Evolutionary conservation across 64 coral and sea anemone species (phyloP), one percentile per base, ranked within the genome.

Genomic region (Hydrozoanthus tunicans): DNA sequence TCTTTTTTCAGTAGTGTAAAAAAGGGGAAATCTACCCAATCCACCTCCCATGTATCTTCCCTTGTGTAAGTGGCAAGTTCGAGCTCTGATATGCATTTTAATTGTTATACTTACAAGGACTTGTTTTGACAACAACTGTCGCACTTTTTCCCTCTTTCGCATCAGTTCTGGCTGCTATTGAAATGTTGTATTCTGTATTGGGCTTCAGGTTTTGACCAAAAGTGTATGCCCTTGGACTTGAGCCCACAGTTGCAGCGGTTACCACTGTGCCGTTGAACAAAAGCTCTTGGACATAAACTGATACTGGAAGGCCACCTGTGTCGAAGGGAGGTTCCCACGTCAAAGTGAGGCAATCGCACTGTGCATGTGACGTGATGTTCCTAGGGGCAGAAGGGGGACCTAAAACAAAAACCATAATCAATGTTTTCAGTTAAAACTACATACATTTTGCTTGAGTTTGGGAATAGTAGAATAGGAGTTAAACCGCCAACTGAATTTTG

Each of bases 341-440:
- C 25, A 97, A 83, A 55, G 95, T 94, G 6, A 97, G 64, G n/a
- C 93, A 93, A 63, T 89, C 90, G 61, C 95, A 97, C 3, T 93
- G 71, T 58, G 85, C 56, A 64, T 26, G 57, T 17, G 85, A 81
- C 17, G 89, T 85, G 70, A 97, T 53, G 43, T 94, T 94, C 3
- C 26, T 77, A 2, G 95, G 95, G 13, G 89, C 59, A 64, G n/a
- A 59, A 52, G 95, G 95, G 17, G 72, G 72, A 62, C 77, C 95
- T 97, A 15, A 86, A 80, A 74, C 13, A 61, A 32, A 63, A 56
- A 57, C 17, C 3, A 51, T 43, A 43, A 43, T 43, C 32, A 43
- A 43, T 43, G 32, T 43, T 43, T 43, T 43, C 32, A 43, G 32
- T 43, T 43, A 43, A 43, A 43, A 43, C 32, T 43, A 43, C 32